A percentile compares a stretch with the other conserved stretches of the same genome.
phyloP scores from a whole-genome alignment of 1,140 invertebrate genomes.

The Alviniconcha marisindica region DNA sequence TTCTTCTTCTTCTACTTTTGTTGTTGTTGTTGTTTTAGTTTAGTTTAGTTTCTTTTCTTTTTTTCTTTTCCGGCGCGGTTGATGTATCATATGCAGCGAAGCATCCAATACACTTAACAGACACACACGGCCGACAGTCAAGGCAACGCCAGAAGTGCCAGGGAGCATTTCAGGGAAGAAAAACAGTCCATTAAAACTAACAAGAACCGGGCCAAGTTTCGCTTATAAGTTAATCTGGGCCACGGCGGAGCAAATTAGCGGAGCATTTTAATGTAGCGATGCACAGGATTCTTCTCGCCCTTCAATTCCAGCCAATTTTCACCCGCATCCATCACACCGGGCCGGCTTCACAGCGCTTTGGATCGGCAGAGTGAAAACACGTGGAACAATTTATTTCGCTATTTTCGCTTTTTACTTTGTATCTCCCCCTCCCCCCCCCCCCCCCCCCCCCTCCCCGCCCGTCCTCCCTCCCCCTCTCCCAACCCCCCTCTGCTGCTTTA shows the following conservation, averaged over 20 bases:
- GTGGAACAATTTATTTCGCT: too few relatives aligned
- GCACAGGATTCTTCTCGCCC: background rate
- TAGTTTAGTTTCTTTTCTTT: too few relatives aligned
- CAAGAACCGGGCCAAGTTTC: background rate
- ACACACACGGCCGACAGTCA: too few relatives aligned
- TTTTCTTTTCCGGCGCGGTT: background rate
- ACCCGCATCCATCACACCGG: background rate
- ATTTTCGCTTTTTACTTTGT: too few relatives aligned
- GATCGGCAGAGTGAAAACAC: too few relatives aligned
- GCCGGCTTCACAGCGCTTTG: background rate
- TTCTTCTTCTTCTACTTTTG: too few relatives aligned
- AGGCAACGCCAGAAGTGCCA: background rate
- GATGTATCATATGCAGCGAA: background rate
- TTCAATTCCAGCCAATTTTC: slow-evolving; percentile 19
- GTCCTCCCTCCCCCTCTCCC: too few relatives aligned
- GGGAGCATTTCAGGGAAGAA: background rate
- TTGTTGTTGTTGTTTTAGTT: too few relatives aligned
- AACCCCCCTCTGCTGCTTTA: too few relatives aligned
- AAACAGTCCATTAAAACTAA: slow-evolving; percentile 10
- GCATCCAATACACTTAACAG: background rate
- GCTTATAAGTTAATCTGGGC: background rate
- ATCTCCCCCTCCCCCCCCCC: too few relatives aligned
- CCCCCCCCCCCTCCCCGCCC: too few relatives aligned
- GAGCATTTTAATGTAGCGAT: background rate
- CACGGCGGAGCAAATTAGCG: background rate